A percentile compares a stretch with the other conserved stretches of the same genome.
phyloP scores from a whole-genome alignment of 1,140 invertebrate genomes.

The Pogonomyrmex barbatus region DNA sequence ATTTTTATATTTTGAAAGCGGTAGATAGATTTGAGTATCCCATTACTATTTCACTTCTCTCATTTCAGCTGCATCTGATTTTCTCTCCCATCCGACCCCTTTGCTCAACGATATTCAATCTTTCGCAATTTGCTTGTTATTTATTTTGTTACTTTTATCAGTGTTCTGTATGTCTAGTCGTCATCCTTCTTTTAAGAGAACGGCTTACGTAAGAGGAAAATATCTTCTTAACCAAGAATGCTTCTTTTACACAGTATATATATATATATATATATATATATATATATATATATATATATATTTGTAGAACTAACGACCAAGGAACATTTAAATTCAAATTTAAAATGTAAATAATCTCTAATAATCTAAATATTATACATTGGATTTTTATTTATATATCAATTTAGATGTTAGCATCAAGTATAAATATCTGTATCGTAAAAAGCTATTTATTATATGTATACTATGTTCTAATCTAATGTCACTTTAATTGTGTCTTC shows the following conservation, averaged over 20 bases:
- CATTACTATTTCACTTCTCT: neutral
- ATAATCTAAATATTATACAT: neutral
- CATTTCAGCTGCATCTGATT: neutral
- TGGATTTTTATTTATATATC: neutral
- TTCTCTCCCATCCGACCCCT: neutral
- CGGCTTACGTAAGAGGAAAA: constrained; percentile 8
- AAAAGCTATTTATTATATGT: neutral
- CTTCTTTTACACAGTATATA: too few species aligned
- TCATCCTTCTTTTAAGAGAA: neutral
- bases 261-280: too few species aligned
- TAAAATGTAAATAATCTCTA: too few species aligned
- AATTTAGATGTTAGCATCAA: neutral
- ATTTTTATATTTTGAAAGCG: neutral
- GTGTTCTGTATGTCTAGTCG: neutral
- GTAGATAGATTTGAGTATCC: neutral
- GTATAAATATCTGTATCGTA: neutral
- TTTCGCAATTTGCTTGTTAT: neutral
- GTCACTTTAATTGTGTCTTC: neutral
- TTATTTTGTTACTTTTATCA: neutral
- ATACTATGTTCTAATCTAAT: neutral
- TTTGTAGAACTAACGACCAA: too few species aligned
- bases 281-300: too few species aligned
- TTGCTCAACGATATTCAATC: neutral
- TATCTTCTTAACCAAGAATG: neutral
- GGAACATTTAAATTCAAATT: neutral